phyloP scores from a whole-genome alignment of 2,113 vertebrate species.

The Lucifuga dentata region DNA sequence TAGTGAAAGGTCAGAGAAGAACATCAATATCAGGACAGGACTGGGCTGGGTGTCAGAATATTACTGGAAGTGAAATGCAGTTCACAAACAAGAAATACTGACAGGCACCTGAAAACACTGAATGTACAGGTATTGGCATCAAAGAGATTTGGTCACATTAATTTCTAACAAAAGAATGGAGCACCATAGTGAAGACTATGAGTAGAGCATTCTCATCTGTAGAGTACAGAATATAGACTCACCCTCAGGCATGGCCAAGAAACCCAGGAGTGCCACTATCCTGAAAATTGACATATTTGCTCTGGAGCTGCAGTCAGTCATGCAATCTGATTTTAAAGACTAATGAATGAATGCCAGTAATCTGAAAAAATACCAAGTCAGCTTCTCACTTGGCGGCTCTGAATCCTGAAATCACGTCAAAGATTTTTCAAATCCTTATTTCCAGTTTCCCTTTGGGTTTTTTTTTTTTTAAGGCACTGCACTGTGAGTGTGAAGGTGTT shows the following conservation, averaged over 20 bases:
- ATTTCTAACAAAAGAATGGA: too few species aligned
- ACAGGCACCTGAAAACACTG: too few species aligned
- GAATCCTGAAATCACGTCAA: too few species aligned
- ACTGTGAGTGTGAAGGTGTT: too few species aligned
- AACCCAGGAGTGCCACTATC: conserved; percentile 65
- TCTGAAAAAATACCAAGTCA: neutral
- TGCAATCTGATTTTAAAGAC: neutral
- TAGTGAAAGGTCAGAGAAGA: conserved; percentile 1
- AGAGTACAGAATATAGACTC: conserved; percentile 28
- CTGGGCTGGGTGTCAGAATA: neutral
- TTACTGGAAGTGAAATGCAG: neutral
- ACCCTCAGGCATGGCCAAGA: conserved; percentile 77
- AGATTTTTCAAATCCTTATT: too few species aligned
- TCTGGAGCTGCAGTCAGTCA: neutral
- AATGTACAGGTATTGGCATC: too few species aligned
- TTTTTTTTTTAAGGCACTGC: too few species aligned
- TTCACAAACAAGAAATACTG: neutral
- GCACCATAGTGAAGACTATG: too few species aligned
- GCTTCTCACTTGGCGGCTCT: neutral
- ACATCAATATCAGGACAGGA: neutral
- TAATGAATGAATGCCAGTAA: too few species aligned
- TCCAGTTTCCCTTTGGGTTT: too few species aligned
- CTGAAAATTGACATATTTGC: conserved; percentile 32
- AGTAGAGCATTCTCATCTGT: too few species aligned
- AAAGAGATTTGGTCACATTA: too few species aligned